Evolutionary conservation across 2,113 vertebrate species (phyloP), one percentile per base, ranked within the genome.

Genomic region (Myocastor coypus): DNA sequence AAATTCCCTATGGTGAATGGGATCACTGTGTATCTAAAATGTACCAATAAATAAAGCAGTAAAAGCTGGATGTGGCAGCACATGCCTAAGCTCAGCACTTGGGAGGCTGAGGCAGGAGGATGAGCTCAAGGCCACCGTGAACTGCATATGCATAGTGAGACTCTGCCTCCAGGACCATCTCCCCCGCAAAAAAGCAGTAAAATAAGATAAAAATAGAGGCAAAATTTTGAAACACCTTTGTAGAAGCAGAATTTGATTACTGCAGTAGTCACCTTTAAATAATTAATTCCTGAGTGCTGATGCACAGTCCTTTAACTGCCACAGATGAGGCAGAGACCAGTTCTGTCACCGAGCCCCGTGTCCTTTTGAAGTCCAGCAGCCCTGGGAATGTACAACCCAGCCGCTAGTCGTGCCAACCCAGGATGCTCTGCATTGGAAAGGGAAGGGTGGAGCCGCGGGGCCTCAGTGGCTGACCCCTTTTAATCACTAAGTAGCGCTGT

Each of bases 201-300:
- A n/a, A n/a, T n/a, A n/a, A n/a, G n/a, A n/a, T n/a, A n/a, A n/a
- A n/a, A n/a, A n/a, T n/a, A n/a, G n/a, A n/a, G n/a, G n/a, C n/a
- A n/a, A n/a, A n/a, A n/a, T n/a, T n/a, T n/a, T n/a, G n/a, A n/a
- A 87, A 71, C 5, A 40, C 30, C 59, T 71, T 83, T 84, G 40
- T 71, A 30, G 42, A 94, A 64, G 34, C 59, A 82, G 55, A 89
- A 84, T 55, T 85, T 82, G 93, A 94, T 64, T 69, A 13, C 64
- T 83, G 1, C 80, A 66, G 46, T 68, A 64, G 1, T 59, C 11
- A 50, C 10, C 66, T 42, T 94, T 87, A 46, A 75, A 90, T 28
- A 69, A 5, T 42, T 63, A n/a, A 84, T 46, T 28, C 95, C 42
- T 77, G 77, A 75, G 12, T 94, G 57, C 89, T 64, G 40, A 57